These are phyloP conservation scores for Blastomussa wellsi DNA, from an alignment of 92 coral and sea anemone genomes.

Conservation along the genomic window DNA sequence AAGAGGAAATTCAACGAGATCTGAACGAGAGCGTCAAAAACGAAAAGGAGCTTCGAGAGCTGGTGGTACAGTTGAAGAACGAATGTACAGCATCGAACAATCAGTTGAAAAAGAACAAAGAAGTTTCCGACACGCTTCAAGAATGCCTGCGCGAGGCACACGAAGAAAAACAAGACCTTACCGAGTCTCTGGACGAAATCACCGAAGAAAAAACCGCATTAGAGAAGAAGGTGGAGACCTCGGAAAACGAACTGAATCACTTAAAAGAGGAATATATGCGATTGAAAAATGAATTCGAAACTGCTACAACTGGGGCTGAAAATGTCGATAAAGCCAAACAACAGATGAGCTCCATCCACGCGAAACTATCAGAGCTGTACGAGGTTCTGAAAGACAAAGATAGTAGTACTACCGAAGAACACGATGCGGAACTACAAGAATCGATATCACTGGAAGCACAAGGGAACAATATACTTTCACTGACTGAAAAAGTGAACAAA, in stretches of 20 bases:
- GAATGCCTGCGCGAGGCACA: constrained; percentile 82
- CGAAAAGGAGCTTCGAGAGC: constrained; percentile 62
- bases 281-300: constrained; percentile 21
- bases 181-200: constrained; percentile 80
- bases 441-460: constrained; percentile 27
- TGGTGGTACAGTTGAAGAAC: constrained; percentile 61
- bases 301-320: constrained; percentile 35
- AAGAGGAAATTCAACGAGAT: constrained; percentile 63
- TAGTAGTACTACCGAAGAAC: constrained; percentile 28
- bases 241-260: constrained; percentile 51
- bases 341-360: constrained; percentile 28
- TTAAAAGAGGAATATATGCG: constrained; percentile 33
- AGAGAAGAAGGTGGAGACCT: constrained; percentile 45
- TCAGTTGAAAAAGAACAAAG: constrained; percentile 71
- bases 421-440: background rate
- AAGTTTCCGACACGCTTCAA: constrained; percentile 73
- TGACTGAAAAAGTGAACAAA: constrained; percentile 42
- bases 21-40: constrained; percentile 69
- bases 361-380: constrained; percentile 46
- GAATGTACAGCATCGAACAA: constrained; percentile 66
- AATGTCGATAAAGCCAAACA: constrained; percentile 7
- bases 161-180: constrained; percentile 81
- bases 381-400: constrained; percentile 44
- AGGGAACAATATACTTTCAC: background rate
- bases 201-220: constrained; percentile 68